These are phyloP conservation scores for Caenorhabditis sulstoni DNA, from an alignment of 2,888 invertebrate species.

Conservation along the genomic window DNA sequence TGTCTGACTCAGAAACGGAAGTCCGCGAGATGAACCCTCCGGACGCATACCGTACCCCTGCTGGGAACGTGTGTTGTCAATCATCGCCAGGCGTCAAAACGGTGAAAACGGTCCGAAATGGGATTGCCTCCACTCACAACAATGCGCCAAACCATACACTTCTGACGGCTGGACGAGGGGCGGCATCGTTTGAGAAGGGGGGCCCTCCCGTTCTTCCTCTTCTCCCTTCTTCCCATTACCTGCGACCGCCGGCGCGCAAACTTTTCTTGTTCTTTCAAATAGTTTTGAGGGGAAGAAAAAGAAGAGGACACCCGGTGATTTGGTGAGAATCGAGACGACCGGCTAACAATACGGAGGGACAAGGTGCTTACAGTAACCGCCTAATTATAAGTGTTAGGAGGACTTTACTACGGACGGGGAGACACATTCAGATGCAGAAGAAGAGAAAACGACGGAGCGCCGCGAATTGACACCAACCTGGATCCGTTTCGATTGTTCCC, in stretches of 20 bases:
- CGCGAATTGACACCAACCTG: constrained; percentile 47
- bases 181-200: constrained; percentile 43
- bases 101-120: constrained; percentile 41
- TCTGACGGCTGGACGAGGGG: constrained; percentile 11
- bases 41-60: constrained; percentile 37
- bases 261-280: constrained; percentile 22
- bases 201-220: constrained; percentile 16
- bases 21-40: too few species aligned
- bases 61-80: constrained; percentile 42
- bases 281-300: constrained; percentile 2
- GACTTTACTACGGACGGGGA: constrained; percentile 33
- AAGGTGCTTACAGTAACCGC: constrained; percentile 54
- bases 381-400: constrained; percentile 55
- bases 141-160: constrained; percentile 54
- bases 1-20: constrained; percentile 35
- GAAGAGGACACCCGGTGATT: constrained; percentile 44
- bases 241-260: constrained; percentile 34
- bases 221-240: constrained; percentile 29
- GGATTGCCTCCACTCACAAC: constrained; percentile 35
- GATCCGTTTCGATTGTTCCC: too few species aligned
- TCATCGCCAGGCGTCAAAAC: constrained; percentile 53
- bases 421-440: constrained; percentile 8
- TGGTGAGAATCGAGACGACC: constrained; percentile 34
- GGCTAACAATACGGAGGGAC: constrained; percentile 50
- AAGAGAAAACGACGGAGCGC: constrained; percentile 4